These are phyloP conservation scores for Eulemur macaco DNA, from an alignment of 2,113 vertebrate genomes.

Conservation along the genomic window DNA sequence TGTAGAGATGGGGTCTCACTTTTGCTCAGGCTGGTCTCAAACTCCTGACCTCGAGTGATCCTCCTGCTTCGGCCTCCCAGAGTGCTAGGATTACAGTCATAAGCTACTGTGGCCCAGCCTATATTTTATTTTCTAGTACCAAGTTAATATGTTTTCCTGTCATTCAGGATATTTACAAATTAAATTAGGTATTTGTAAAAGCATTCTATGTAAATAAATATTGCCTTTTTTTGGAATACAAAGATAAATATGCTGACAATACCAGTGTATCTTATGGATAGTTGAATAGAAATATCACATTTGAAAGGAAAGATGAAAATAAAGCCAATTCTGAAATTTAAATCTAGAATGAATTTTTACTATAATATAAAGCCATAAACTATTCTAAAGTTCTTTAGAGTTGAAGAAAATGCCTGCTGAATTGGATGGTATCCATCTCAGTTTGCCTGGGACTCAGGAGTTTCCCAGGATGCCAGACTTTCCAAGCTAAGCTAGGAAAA, in stretches of 20 bases:
- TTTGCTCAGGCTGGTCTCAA: too few species aligned
- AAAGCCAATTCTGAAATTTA: constrained; percentile 19
- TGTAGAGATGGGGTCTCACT: too few species aligned
- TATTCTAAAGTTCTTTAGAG: constrained; percentile 10
- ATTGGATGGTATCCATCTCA: background rate
- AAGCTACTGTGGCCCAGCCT: too few species aligned
- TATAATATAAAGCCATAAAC: background rate
- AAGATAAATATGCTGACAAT: background rate
- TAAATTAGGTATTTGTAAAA: constrained; percentile 47
- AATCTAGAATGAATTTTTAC: constrained; percentile 15
- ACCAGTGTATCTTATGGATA: background rate
- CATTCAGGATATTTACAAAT: constrained; percentile 27
- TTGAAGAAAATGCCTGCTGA: background rate
- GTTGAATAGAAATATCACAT: background rate
- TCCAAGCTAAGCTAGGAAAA: background rate
- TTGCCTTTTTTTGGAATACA: background rate
- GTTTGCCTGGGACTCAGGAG: background rate
- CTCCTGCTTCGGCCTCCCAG: too few species aligned
- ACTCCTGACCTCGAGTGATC: too few species aligned
- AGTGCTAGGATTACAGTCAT: too few species aligned
- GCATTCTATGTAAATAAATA: background rate
- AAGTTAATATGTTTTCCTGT: background rate
- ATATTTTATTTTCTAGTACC: constrained; percentile 28
- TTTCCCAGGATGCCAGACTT: background rate
- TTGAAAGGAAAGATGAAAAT: constrained; percentile 36